A percentile compares a stretch with the other conserved stretches of the same genome.
Conservation (phyloP, 2,113 vertebrate genomes). For the Jaculus jaculus region DNA sequence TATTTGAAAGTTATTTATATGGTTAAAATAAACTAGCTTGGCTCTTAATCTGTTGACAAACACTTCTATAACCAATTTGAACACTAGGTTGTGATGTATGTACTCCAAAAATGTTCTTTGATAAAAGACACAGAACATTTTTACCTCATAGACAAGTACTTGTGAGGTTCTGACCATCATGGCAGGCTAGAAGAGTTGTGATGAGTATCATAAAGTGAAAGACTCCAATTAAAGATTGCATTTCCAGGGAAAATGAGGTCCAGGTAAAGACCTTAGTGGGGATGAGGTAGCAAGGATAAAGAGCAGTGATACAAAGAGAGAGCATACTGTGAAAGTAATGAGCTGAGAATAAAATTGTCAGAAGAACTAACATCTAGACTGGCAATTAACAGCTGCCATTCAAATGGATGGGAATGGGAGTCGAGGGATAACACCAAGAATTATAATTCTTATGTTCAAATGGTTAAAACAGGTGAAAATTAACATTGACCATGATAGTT, state of each 20-base stretch:
- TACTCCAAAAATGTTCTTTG: not conserved
- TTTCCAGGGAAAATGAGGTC: not conserved
- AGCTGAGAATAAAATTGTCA: not conserved
- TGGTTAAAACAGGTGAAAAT: no score
- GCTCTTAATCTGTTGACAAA: constrained; percentile 48
- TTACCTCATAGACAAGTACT: not conserved
- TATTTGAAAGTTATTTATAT: constrained; percentile 72
- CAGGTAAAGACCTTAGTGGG: not conserved
- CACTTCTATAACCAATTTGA: not conserved
- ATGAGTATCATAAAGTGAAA: not conserved
- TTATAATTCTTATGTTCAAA: not conserved
- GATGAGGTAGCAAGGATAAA: not conserved
- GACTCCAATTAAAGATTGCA: not conserved
- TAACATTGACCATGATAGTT: no score
- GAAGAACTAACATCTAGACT: not conserved
- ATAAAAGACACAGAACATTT: not conserved
- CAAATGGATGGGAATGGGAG: not conserved
- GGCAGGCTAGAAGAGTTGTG: not conserved
- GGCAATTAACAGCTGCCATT: not conserved
- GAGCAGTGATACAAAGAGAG: not conserved
- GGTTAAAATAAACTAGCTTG: constrained; percentile 76
- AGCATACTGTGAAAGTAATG: fast-evolving
- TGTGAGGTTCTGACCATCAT: not conserved
- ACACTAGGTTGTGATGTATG: constrained; percentile 32
- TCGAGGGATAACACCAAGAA: no score